A percentile compares a stretch with the other conserved stretches of the same genome.
phyloP scores from a whole-genome alignment of 2,113 vertebrate species.

The Rhinogobius similis region DNA sequence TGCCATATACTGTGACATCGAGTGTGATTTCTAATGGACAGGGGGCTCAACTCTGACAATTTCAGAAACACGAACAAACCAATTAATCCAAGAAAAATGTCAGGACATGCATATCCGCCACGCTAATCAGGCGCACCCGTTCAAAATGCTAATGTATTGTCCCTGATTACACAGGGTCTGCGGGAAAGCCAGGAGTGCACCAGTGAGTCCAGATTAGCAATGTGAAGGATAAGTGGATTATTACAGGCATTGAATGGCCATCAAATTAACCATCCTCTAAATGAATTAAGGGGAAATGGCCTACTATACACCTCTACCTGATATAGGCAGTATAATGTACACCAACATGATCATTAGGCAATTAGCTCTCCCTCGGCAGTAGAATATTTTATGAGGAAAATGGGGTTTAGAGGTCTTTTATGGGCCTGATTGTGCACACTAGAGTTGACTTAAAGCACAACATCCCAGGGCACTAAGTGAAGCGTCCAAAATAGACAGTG shows the following conservation, averaged over 20 bases:
- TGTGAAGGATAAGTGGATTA: constrained; percentile 53
- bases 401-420: constrained; percentile 38
- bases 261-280: constrained; percentile 63
- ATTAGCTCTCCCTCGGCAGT: constrained; percentile 59
- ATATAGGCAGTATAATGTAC: constrained; percentile 57
- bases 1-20: constrained; percentile 67
- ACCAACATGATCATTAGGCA: constrained; percentile 64
- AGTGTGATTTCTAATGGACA: constrained; percentile 55
- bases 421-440: constrained; percentile 16
- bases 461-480: constrained; percentile 29
- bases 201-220: constrained; percentile 46
- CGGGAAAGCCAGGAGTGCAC: not conserved
- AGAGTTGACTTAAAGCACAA: constrained; percentile 54
- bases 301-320: constrained; percentile 56
- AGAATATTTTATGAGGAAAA: constrained; percentile 42
- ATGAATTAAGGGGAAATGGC: constrained; percentile 60
- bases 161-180: constrained; percentile 23
- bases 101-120: constrained; percentile 9
- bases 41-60: constrained; percentile 7
- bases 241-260: constrained; percentile 59
- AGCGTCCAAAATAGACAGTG: constrained; percentile 53
- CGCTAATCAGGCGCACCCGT: constrained; percentile 20
- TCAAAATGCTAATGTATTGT: constrained; percentile 9
- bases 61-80: constrained; percentile 19
- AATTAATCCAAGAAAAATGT: constrained; percentile 14